These are phyloP conservation scores for Craseonycteris thonglongyai DNA, from an alignment of 2,113 vertebrate genomes.

Conservation along the genomic window DNA sequence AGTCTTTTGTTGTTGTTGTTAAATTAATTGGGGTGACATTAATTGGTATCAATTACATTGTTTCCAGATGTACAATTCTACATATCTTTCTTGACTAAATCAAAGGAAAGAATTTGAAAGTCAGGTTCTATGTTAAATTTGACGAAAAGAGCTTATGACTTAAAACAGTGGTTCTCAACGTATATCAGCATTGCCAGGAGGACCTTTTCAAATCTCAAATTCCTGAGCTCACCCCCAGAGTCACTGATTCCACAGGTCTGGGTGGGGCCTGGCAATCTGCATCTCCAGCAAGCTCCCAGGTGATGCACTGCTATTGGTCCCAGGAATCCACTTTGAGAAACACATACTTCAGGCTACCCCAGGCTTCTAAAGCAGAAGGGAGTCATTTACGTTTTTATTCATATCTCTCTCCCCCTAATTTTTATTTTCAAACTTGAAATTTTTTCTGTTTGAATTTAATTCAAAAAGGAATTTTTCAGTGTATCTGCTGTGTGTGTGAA, in stretches of 20 bases:
- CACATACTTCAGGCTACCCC: neutral
- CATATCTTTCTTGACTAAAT: neutral
- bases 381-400: neutral
- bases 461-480: neutral
- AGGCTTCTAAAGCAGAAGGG: neutral
- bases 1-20: no score
- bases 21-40: no score
- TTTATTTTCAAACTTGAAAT: neutral
- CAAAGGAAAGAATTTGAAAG: neutral
- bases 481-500: neutral
- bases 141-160: neutral
- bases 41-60: no score
- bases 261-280: neutral
- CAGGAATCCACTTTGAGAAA: neutral
- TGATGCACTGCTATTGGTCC: neutral
- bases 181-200: neutral
- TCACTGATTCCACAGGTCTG: fast-evolving
- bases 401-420: neutral
- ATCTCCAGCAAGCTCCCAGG: neutral
- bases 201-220: neutral
- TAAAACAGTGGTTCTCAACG: neutral
- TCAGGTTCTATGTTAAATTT: neutral
- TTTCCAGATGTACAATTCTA: no score
- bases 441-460: neutral
- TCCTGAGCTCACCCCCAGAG: neutral